Evolutionary conservation across 1,140 invertebrate species (phyloP).

Genomic region (Pseudoatta argentina): DNA sequence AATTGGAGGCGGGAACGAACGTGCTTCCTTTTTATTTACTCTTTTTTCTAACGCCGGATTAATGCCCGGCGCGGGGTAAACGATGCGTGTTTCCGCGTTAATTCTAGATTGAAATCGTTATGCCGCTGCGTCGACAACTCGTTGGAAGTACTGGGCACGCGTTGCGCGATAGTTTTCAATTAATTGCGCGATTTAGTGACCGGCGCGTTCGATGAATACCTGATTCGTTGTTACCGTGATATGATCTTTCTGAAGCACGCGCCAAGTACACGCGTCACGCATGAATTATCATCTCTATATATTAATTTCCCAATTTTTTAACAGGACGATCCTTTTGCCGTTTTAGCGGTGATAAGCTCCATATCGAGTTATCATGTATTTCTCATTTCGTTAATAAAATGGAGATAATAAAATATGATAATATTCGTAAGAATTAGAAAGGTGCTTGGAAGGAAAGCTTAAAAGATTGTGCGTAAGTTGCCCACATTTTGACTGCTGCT

Average conservation of each 20-base stretch:
- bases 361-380: neutral
- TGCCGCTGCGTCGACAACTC: slow-evolving; percentile 55
- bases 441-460: neutral
- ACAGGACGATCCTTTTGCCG: neutral
- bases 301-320: slow-evolving; percentile 32
- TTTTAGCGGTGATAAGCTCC: slow-evolving; percentile 4
- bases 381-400: neutral
- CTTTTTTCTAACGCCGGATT: slow-evolving; percentile 39
- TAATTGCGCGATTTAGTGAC: slow-evolving; percentile 58
- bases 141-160: slow-evolving; percentile 52
- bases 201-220: slow-evolving; percentile 54
- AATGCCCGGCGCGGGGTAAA: slow-evolving; percentile 54
- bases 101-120: slow-evolving; percentile 42
- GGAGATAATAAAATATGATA: neutral
- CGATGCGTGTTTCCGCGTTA: slow-evolving; percentile 48
- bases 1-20: slow-evolving; percentile 68
- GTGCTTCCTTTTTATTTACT: slow-evolving; percentile 19
- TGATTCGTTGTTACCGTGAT: slow-evolving; percentile 51
- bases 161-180: slow-evolving; percentile 66
- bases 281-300: slow-evolving; percentile 13
- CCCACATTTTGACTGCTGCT: neutral
- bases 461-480: neutral
- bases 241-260: slow-evolving; percentile 52
- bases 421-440: neutral
- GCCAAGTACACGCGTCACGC: slow-evolving; percentile 21